Evolutionary conservation across 2,888 invertebrate genomes (phyloP).

Genomic region (Protophormia terraenovae): DNA sequence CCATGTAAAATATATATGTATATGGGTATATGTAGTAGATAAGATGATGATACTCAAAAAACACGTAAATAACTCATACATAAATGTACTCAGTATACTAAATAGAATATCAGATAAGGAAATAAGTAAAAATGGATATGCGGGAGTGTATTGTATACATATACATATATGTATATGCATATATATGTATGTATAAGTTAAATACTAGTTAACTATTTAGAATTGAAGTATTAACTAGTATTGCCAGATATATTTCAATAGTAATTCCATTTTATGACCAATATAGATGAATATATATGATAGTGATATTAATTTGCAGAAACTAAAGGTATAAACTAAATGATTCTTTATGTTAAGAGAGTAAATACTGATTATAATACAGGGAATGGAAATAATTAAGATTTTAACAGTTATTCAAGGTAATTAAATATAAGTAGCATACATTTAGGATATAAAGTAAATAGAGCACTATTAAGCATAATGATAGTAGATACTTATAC

Average conservation of each 20-base stretch:
- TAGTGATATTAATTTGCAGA: neutral
- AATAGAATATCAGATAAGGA: neutral
- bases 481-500: too few species aligned
- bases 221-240: neutral
- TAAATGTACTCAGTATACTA: neutral
- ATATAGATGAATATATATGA: neutral
- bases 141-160: neutral
- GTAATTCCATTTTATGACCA: neutral
- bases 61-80: slow-evolving; percentile 20
- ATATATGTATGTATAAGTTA: neutral
- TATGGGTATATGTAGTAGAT: too few species aligned
- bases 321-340: neutral
- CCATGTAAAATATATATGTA: too few species aligned
- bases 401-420: neutral
- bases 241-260: neutral
- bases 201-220: neutral
- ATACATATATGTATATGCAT: neutral
- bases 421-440: neutral
- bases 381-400: neutral
- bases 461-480: neutral
- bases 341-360: neutral
- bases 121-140: neutral
- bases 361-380: neutral
- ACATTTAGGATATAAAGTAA: neutral
- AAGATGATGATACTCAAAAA: neutral